These are phyloP conservation scores for Agrochola macilenta DNA, from an alignment of 2,888 invertebrate species.

Conservation along the genomic window DNA sequence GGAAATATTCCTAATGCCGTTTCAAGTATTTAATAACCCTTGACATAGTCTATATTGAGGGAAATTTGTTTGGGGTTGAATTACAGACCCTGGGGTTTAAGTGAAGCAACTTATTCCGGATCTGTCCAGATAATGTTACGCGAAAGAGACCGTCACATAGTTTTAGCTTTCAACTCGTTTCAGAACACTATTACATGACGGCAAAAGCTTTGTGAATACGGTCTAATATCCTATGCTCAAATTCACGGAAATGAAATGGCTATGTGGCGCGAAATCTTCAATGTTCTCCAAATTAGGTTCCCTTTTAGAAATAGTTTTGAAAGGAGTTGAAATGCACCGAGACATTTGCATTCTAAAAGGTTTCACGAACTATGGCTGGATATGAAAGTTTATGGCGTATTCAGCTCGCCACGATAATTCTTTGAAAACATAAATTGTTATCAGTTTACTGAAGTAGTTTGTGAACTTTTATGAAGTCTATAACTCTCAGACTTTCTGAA, in stretches of 20 bases:
- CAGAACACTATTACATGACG: slow-evolving; percentile 61
- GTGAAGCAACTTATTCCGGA: slow-evolving; percentile 52
- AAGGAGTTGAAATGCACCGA: slow-evolving; percentile 83
- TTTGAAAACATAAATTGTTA: slow-evolving; percentile 75
- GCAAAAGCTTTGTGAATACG: slow-evolving; percentile 69
- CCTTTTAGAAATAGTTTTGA: slow-evolving; percentile 85
- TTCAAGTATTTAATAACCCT: slow-evolving; percentile 61
- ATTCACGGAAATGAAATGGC: slow-evolving; percentile 78
- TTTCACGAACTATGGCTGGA: slow-evolving; percentile 73
- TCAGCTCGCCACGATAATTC: slow-evolving; percentile 69
- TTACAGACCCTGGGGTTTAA: slow-evolving; percentile 53
- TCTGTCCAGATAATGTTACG: slow-evolving; percentile 44
- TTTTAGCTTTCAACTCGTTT: slow-evolving; percentile 65
- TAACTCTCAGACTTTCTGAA: slow-evolving; percentile 53
- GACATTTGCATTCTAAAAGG: slow-evolving; percentile 87
- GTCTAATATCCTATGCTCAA: slow-evolving; percentile 74
- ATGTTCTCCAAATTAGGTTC: slow-evolving; percentile 80
- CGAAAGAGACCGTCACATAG: slow-evolving; percentile 55
- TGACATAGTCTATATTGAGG: slow-evolving; percentile 54
- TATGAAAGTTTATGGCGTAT: slow-evolving; percentile 80
- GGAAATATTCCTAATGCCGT: slow-evolving; percentile 51
- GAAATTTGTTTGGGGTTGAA: slow-evolving; percentile 63
- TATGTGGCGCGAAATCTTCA: slow-evolving; percentile 78
- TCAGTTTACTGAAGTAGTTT: slow-evolving; percentile 69
- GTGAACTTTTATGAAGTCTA: slow-evolving; percentile 67